Base-by-base conservation (phyloP, 2,888 invertebrate genomes). In the Amphiduros pacificus region DNA sequence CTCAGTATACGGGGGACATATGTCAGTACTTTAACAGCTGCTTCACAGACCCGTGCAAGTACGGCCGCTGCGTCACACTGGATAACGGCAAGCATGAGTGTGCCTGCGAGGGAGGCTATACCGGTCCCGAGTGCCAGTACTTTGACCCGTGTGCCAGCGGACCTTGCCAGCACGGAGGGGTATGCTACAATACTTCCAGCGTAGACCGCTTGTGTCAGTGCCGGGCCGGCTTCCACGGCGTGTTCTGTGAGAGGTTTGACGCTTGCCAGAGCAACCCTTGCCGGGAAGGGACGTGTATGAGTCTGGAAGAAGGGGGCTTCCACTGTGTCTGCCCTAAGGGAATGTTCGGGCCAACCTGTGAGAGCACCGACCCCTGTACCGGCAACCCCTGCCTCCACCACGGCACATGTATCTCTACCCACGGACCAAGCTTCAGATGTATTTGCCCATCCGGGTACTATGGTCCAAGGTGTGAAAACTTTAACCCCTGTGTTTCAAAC, bases 141-240 rank as follows among this genome's bases (percentile, higher is more conserved):
- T 62, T 31, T 26, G 55, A 66, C 52, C 66, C 62, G 1, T 68
- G 68, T 31, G 32, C 29, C 40, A 41, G 52, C 11, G 24, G 44
- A 17, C 70, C 70, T 5, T 71, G 71, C 57, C 48, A 40, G 32
- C 41, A 64, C 36, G 66, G 66, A 9, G 69, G 65, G 0, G 51
- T 60, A 22, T 69, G 69, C 32, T 50, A 29, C 51, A 54, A 52
- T 40, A 60, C 55, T n/a, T 40, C 48, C 20, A 28, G 20, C 24
- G 31, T 36, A 1, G 57, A 62, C 17, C 54, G 32, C n/a, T 40
- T 60, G 11, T 64, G 60, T 55, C 44, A 40, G 5, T 69, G 69
- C 41, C 58, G 60, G 27, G 50, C 60, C 1, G 60, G 61, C 5
- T 63, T 55, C 51, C 48, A 56, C 31, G 65, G 67, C 17, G 56